phyloP scores from a whole-genome alignment of 2,797 vertebrate genomes.

The Coilia nasus region DNA sequence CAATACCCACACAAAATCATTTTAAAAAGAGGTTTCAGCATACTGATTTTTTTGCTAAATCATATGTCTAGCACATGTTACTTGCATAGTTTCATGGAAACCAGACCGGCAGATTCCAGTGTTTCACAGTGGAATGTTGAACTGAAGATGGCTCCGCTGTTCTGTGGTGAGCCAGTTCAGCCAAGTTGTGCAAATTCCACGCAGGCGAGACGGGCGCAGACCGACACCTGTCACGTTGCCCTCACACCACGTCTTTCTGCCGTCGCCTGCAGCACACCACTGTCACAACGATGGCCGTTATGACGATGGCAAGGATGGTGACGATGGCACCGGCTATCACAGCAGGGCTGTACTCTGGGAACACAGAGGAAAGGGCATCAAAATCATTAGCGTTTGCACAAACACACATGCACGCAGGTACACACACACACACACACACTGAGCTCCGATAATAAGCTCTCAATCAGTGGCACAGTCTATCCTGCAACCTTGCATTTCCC shows the following conservation, averaged over 20 bases:
- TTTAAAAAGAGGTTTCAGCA: constrained; percentile 38
- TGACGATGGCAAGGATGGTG: constrained; percentile 65
- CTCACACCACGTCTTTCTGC: constrained; percentile 57
- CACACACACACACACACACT: constrained; percentile 2
- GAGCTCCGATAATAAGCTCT: background rate
- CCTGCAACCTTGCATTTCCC: constrained; percentile 24
- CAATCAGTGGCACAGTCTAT: background rate
- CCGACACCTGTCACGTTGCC: constrained; percentile 58
- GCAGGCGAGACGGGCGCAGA: background rate
- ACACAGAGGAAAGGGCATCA: constrained; percentile 33
- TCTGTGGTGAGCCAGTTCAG: constrained; percentile 19
- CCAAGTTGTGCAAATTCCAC: constrained; percentile 13
- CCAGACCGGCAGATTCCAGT: constrained; percentile 60
- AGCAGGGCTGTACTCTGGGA: constrained; percentile 75
- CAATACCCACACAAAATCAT: constrained; percentile 40
- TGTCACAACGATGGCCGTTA: constrained; percentile 60
- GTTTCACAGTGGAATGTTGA: constrained; percentile 57
- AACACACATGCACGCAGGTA: background rate
- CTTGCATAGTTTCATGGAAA: constrained; percentile 84
- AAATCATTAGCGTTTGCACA: background rate
- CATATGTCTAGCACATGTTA: constrained; percentile 45
- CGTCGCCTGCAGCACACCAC: constrained; percentile 76
- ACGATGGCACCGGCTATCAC: constrained; percentile 71
- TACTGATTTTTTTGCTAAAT: constrained; percentile 34
- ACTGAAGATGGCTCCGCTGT: background rate